Evolutionary conservation across 2,888 invertebrate genomes (phyloP), one percentile per base, ranked within the genome.

Genomic region (Torymus texanus): DNA sequence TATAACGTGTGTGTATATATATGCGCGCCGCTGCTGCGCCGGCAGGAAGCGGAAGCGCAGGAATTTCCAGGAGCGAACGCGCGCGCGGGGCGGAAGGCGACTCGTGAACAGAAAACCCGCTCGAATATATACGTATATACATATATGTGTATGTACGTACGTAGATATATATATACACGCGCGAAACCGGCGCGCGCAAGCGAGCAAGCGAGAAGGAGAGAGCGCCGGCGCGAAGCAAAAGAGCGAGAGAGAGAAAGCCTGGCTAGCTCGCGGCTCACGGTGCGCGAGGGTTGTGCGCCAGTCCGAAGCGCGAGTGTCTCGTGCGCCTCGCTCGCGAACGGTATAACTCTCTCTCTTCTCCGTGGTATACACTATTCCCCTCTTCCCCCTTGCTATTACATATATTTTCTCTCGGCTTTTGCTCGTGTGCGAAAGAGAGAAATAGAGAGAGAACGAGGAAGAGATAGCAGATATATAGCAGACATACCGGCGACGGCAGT

Each of bases 291-390:
- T 66, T 53, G 66, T 18, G 66, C 14, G 66, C 41, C 55, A 2
- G 41, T 29, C 41, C 41, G 21, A 18, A 61, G 55, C 75, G 75
- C 68, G 76, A 65, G 76, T 76, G 63, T 76, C 63, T 76, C 62
- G 75, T 68, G 75, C 75, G 75, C 59, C 67, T 61, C 67, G 75
- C 24, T 75, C 75, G 75, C 68, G 75, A 21, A 53, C 75, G 68
- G 68, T 75, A 62, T 61, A 8, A 41, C 41, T 41, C 41, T 41
- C 41, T 41, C 41, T 41, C 41, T 41, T 41, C 41, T 41, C 41
- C 41, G 41, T 41, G 41, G 41, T 41, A 41, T 41, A 41, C 41
- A 8, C 41, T 41, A 8, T 5, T 8, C 8, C 41, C 29, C 29
- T 8, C 8, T 21, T 21, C 21, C 29, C 2, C 41, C 8, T n/a